Evolutionary conservation across 2,888 invertebrate species (phyloP).

Genomic region (Hydroisotoma schaefferi): DNA sequence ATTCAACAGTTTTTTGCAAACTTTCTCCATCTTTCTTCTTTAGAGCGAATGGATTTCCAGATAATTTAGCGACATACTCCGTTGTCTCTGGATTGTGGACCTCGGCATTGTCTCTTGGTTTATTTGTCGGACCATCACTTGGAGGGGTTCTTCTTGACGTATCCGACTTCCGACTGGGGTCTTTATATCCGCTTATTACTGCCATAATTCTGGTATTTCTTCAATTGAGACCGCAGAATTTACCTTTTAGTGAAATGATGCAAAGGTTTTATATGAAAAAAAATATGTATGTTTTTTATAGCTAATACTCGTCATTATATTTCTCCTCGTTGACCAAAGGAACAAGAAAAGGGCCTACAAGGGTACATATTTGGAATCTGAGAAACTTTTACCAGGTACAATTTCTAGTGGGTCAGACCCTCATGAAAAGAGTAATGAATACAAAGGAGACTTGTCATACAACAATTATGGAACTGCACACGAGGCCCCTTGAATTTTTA

Average conservation of each 20-base stretch:
- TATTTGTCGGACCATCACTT: slow-evolving; percentile 75
- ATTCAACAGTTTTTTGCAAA: not conserved
- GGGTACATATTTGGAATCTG: not conserved
- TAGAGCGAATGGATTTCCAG: slow-evolving; percentile 71
- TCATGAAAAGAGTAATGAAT: not conserved
- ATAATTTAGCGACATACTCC: slow-evolving; percentile 82
- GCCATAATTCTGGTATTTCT: slow-evolving; percentile 67
- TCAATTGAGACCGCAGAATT: slow-evolving; percentile 1
- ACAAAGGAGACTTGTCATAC: not conserved
- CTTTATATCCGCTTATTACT: slow-evolving; percentile 65
- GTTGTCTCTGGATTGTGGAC: slow-evolving; percentile 87
- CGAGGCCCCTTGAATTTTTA: too few species aligned
- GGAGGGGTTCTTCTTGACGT: slow-evolving; percentile 70
- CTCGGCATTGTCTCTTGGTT: slow-evolving; percentile 81
- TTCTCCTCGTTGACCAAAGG: slow-evolving; percentile 10
- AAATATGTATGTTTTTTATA: slow-evolving; percentile 3
- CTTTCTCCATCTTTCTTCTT: slow-evolving; percentile 2
- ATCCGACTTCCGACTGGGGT: slow-evolving; percentile 67
- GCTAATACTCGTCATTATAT: slow-evolving; percentile 1
- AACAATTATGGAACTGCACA: not conserved
- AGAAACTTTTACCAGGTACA: not conserved
- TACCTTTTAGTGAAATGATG: not conserved
- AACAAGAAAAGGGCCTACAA: slow-evolving; percentile 8
- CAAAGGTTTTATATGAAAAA: not conserved
- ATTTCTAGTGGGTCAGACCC: not conserved